These are phyloP conservation scores for Drosophila kambysellisi DNA, from an alignment of 2,888 invertebrate species.

Conservation along the genomic window DNA sequence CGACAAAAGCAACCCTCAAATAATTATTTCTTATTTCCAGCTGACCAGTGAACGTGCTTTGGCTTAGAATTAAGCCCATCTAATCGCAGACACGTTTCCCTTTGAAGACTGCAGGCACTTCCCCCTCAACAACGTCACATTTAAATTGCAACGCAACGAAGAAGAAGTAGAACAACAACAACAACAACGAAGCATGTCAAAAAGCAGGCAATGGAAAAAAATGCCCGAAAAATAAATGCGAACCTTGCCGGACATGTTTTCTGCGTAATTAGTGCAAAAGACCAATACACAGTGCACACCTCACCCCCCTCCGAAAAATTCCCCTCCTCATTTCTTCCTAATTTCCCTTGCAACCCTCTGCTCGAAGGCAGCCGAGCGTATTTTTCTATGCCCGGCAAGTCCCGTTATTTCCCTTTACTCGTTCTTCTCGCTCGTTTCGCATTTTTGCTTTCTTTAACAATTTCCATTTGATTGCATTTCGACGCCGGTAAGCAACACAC, in stretches of 20 bases:
- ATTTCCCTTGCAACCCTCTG: constrained; percentile 8
- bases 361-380: constrained; percentile 54
- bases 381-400: constrained; percentile 15
- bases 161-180: not conserved
- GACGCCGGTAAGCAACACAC: constrained; percentile 41
- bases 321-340: not conserved
- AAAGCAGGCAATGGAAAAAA: constrained; percentile 21
- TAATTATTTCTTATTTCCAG: not conserved
- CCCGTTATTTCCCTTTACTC: constrained; percentile 16
- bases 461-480: constrained; percentile 78
- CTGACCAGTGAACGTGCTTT: constrained; percentile 62
- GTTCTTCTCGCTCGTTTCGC: constrained; percentile 23
- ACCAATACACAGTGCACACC: constrained; percentile 23
- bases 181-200: constrained; percentile 15
- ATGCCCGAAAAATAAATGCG: constrained; percentile 13
- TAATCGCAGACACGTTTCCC: constrained; percentile 27
- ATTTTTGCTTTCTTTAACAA: constrained; percentile 69
- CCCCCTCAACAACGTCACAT: constrained; percentile 33
- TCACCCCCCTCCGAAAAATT: constrained; percentile 4
- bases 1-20: constrained; percentile 41
- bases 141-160: constrained; percentile 60
- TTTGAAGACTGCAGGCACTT: constrained; percentile 51
- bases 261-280: constrained; percentile 73
- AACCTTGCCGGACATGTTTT: constrained; percentile 60
- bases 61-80: constrained; percentile 74